A percentile compares a stretch with the other conserved stretches of the same genome.
Conservation (phyloP, 2,888 invertebrate genomes). For the Netelia virgata region DNA sequence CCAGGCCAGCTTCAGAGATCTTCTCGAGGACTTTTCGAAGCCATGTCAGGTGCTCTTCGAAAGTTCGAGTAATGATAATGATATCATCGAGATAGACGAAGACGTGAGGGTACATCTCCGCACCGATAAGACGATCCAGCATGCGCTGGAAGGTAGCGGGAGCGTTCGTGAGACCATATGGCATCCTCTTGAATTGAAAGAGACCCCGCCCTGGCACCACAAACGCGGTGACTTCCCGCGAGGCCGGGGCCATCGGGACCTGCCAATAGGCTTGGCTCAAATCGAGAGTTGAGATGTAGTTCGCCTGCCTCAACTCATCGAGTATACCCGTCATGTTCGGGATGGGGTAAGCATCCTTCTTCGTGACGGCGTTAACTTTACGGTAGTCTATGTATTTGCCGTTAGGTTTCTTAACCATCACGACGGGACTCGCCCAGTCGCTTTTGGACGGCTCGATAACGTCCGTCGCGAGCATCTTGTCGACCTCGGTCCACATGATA, state of each 20-base stretch:
- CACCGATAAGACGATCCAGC: slow-evolving; percentile 57
- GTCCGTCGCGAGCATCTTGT: slow-evolving; percentile 75
- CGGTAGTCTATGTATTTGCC: slow-evolving; percentile 67
- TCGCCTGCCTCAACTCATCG: slow-evolving; percentile 68
- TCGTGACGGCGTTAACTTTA: no score
- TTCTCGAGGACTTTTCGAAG: slow-evolving; percentile 21
- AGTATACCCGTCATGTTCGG: background rate
- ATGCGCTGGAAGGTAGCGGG: slow-evolving; percentile 68
- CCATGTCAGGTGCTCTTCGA: slow-evolving; percentile 57
- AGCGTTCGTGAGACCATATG: slow-evolving; percentile 64
- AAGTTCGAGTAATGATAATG: slow-evolving; percentile 61
- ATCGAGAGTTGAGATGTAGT: slow-evolving; percentile 70
- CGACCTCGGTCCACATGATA: slow-evolving; percentile 71
- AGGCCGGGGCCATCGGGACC: slow-evolving; percentile 53
- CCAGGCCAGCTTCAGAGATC: slow-evolving; percentile 30
- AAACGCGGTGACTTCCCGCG: slow-evolving; percentile 66
- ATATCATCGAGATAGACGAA: slow-evolving; percentile 68
- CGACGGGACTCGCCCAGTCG: slow-evolving; percentile 75
- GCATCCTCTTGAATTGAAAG: slow-evolving; percentile 66
- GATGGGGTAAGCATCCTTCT: no score
- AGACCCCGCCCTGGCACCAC: slow-evolving; percentile 58
- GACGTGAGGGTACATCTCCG: slow-evolving; percentile 58
- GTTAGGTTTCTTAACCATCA: slow-evolving; percentile 74
- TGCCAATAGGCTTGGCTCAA: slow-evolving; percentile 69
- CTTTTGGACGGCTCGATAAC: slow-evolving; percentile 76